Evolutionary conservation across 1,140 invertebrate species (phyloP).

Genomic region (Stegodyphus mimosarum): DNA sequence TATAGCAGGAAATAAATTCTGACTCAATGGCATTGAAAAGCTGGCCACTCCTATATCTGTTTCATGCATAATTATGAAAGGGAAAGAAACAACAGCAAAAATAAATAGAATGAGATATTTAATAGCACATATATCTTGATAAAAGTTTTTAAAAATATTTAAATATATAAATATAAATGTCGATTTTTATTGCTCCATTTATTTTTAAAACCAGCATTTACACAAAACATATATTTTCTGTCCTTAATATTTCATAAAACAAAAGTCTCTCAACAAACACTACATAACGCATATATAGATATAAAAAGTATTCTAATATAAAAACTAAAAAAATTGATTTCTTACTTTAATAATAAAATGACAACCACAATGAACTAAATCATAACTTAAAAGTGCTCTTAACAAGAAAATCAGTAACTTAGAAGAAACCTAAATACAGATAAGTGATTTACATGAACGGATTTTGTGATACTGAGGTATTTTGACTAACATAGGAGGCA

Average conservation of each 20-base stretch:
- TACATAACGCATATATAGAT: neutral
- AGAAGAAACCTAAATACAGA: neutral
- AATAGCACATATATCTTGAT: neutral
- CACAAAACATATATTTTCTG: neutral
- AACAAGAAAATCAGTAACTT: neutral
- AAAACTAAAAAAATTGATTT: neutral
- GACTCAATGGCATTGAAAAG: no score
- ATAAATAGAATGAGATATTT: neutral
- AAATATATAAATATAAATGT: conserved; percentile 13
- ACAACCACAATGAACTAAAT: neutral
- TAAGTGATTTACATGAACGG: conserved; percentile 24
- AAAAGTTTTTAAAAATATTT: conserved; percentile 12
- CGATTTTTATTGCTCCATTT: conserved; percentile 6
- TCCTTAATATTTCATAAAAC: neutral
- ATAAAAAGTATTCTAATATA: neutral
- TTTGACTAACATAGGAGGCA: neutral
- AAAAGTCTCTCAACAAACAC: neutral
- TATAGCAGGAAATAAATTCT: no score
- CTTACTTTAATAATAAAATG: neutral
- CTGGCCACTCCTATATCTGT: no score
- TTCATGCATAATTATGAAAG: neutral
- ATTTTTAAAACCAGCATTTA: conserved; percentile 19
- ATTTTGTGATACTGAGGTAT: conserved; percentile 1
- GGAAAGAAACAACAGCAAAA: neutral
- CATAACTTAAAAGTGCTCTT: neutral